Percentiles rank a stretch among this genome's conserved stretches.
Evolutionary conservation across 2,888 invertebrate genomes (phyloP).

Genomic region (Dynastes tityus): DNA sequence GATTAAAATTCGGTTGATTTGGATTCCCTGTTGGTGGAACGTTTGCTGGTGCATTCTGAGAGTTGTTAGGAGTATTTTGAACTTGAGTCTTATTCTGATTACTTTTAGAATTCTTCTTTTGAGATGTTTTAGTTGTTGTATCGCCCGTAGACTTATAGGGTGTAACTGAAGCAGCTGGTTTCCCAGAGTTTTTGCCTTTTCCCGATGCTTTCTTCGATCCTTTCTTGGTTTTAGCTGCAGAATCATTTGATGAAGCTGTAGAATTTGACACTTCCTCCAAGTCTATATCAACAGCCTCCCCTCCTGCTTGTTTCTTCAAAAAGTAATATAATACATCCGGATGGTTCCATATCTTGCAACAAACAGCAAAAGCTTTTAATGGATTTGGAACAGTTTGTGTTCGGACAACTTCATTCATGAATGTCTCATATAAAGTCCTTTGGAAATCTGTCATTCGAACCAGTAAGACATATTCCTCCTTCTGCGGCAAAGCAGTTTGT

Average conservation of each 20-base stretch:
- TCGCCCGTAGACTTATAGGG: slow-evolving; percentile 66
- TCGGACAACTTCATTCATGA: slow-evolving; percentile 93
- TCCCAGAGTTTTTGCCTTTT: slow-evolving; percentile 67
- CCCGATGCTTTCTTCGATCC: slow-evolving; percentile 67
- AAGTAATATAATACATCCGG: slow-evolving; percentile 94
- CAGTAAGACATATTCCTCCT: slow-evolving; percentile 94
- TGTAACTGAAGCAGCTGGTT: slow-evolving; percentile 74
- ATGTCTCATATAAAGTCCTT: slow-evolving; percentile 90
- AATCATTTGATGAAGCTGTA: slow-evolving; percentile 65
- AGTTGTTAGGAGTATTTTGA: slow-evolving; percentile 26
- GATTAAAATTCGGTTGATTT: slow-evolving; percentile 32
- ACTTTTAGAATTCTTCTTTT: slow-evolving; percentile 42
- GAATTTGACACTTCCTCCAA: slow-evolving; percentile 82
- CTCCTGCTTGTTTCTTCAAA: slow-evolving; percentile 85
- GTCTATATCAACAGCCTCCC: slow-evolving; percentile 85
- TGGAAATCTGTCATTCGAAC: slow-evolving; percentile 92
- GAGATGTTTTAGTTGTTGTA: slow-evolving; percentile 42
- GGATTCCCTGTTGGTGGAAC: slow-evolving; percentile 43
- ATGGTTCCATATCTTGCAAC: slow-evolving; percentile 98
- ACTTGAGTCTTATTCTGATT: slow-evolving; percentile 39
- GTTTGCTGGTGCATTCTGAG: neutral
- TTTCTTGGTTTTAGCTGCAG: slow-evolving; percentile 68
- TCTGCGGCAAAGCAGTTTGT: slow-evolving; percentile 92
- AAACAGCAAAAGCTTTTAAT: slow-evolving; percentile 97
- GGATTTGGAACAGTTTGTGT: slow-evolving; percentile 94